Evolutionary conservation across 2,113 vertebrate genomes (phyloP).

Genomic region (Nesospiza acunhae): DNA sequence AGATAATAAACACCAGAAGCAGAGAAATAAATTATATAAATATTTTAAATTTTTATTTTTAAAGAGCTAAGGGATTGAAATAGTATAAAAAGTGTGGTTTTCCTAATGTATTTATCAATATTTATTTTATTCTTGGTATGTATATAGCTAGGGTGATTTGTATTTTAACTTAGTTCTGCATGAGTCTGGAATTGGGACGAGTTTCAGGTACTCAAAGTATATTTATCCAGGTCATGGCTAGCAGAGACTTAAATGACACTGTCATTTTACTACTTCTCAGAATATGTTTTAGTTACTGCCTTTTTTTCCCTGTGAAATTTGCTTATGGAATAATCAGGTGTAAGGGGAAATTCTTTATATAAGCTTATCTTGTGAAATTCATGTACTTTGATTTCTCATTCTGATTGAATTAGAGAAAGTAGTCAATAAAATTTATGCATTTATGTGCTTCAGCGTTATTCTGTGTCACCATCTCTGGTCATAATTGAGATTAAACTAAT

Average conservation of each 20-base stretch:
- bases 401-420: not conserved
- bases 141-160: not conserved
- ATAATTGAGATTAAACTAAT: not conserved
- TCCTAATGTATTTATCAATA: not conserved
- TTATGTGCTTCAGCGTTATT: not conserved
- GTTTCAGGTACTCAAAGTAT: not conserved
- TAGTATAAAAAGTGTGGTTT: not conserved
- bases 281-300: not conserved
- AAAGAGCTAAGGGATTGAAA: not conserved
- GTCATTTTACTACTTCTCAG: not conserved
- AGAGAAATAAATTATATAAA: not conserved
- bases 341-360: not conserved
- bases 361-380: not conserved
- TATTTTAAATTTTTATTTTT: not conserved
- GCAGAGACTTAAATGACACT: not conserved
- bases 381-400: not conserved
- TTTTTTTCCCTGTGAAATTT: not conserved
- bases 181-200: not conserved
- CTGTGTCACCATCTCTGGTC: not conserved
- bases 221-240: not conserved
- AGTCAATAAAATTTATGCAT: not conserved
- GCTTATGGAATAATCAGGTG: not conserved
- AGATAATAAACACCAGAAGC: not conserved
- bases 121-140: not conserved
- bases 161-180: not conserved